These are phyloP conservation scores for Batillaria attramentaria DNA, from an alignment of 1,140 invertebrate species.

Conservation along the genomic window DNA sequence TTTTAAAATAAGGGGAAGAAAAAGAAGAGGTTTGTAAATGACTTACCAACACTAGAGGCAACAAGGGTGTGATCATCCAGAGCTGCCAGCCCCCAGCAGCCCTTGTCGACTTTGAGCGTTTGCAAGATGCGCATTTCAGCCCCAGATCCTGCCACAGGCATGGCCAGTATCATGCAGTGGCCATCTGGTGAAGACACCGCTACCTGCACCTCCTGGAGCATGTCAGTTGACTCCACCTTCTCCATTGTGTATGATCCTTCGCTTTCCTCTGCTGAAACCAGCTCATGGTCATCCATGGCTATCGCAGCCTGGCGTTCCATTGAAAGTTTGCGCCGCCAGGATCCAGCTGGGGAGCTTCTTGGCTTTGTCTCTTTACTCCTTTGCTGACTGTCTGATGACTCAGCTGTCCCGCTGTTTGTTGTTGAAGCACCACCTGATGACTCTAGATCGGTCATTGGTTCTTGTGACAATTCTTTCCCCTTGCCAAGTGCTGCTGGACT, in stretches of 20 bases:
- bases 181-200: not conserved
- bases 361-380: not conserved
- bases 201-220: not conserved
- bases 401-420: not conserved
- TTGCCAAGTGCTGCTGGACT: too few species aligned
- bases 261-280: too few species aligned
- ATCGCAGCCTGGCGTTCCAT: not conserved
- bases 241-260: too few species aligned
- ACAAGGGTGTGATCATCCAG: not conserved
- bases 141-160: not conserved
- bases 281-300: not conserved
- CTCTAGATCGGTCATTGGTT: too few species aligned
- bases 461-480: too few species aligned
- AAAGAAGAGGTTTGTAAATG: too few species aligned
- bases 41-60: slow-evolving; percentile 10
- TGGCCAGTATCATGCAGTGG: not conserved
- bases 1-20: too few species aligned
- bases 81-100: not conserved
- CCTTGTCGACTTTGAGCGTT: not conserved
- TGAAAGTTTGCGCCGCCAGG: not conserved
- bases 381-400: not conserved
- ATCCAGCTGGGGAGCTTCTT: not conserved
- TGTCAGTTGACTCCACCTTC: too few species aligned
- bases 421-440: too few species aligned
- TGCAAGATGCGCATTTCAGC: not conserved